Conservation (phyloP, 2,797 vertebrate species). For the Kryptopterus vitreolus region DNA sequence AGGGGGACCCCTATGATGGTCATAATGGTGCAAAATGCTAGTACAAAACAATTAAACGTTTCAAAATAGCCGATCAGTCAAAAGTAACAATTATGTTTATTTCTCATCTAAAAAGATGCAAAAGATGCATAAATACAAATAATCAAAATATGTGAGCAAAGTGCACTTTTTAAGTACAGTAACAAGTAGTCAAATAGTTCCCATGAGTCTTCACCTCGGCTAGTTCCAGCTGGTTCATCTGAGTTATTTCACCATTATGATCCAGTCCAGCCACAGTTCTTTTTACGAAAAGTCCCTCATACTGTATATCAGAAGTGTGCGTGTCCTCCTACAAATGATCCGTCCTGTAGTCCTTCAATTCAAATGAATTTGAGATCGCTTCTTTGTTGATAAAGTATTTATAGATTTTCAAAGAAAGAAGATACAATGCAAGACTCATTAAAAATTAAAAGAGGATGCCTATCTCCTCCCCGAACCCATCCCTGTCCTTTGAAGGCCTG, state of each 20-base stretch:
- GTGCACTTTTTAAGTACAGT: not conserved
- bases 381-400: slow-evolving; percentile 23
- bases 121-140: not conserved
- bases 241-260: not conserved
- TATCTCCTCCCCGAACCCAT: not conserved
- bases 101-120: not conserved
- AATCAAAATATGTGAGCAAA: not conserved
- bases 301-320: not conserved
- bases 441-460: not conserved
- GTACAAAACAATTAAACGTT: too few relatives aligned
- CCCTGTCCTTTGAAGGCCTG: not conserved
- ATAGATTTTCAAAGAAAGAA: not conserved
- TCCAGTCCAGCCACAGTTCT: not conserved
- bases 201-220: not conserved
- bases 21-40: too few relatives aligned
- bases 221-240: not conserved
- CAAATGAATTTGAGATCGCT: not conserved
- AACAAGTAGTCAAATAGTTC: not conserved
- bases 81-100: not conserved
- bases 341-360: not conserved
- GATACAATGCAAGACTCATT: not conserved
- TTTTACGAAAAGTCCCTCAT: not conserved
- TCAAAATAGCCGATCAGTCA: not conserved
- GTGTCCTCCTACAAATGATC: not conserved
- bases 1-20: too few relatives aligned